Base-by-base conservation (phyloP, 2,888 invertebrate species). In the Odontocolon sp. region DNA sequence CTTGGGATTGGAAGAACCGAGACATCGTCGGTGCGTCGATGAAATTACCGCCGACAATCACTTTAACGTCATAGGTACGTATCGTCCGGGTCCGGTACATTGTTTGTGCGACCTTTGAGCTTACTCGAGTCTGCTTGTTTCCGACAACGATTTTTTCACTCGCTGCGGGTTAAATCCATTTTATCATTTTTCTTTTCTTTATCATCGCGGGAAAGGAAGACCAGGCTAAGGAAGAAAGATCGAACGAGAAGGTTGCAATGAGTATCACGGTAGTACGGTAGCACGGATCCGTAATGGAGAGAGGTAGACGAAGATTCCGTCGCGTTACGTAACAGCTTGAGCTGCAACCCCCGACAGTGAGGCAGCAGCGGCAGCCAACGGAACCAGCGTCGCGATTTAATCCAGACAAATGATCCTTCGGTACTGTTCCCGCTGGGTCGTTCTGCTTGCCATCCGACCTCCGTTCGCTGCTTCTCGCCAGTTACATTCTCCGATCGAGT, bases 371-470 rank as follows among this genome's bases (percentile, higher is more conserved):
- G 36, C 50, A 64, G 52, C 54, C 45, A 56, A 59, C 71, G 57
- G 57, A 79, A 70, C 50, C 76, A 76, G 71, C 68, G 71, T 75
- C 72, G 47, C 72, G 73, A 79, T 82, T 83, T 86, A 86, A 86
- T 86, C 86, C 82, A 84, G 86, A 86, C 85, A 85, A 86, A 86
- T 84, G 86, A 86, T 86, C 80, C 79, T 67, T 75, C 67, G 73
- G 63, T 63, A 33, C 67, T 67, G 61, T 63, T 67, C 50, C 52
- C 36, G 67, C 40, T 66, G 3, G 57, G 31, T 52, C 64, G 45
- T n/a, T n/a, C n/a, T n/a, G n/a, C n/a, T n/a, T n/a, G n/a, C n/a
- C n/a, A n/a, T n/a, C n/a, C 64, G 38, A 63, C 28, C 11, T 36
- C 38, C 31, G 16, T 36, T n/a, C n/a, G 52, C 50, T 57, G 68